Evolutionary conservation across 2,797 vertebrate species (phyloP).

Genomic region (Chrysocyon brachyurus): DNA sequence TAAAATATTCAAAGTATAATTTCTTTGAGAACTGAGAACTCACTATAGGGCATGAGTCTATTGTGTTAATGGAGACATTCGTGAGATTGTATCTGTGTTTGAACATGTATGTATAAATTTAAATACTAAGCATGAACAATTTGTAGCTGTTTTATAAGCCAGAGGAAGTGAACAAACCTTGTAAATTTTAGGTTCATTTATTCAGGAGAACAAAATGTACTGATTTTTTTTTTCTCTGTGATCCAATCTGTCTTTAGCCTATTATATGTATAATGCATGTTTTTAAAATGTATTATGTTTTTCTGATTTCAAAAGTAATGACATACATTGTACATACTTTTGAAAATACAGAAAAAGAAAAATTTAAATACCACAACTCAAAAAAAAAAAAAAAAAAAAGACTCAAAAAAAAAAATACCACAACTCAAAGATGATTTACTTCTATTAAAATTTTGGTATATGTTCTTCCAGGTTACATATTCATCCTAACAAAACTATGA

Average conservation of each 20-base stretch:
- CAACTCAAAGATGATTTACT: conserved; percentile 10
- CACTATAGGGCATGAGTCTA: neutral
- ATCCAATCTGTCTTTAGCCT: neutral
- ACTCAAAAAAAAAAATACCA: neutral
- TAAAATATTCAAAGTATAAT: neutral
- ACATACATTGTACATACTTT: neutral
- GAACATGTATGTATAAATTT: neutral
- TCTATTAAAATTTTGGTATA: neutral
- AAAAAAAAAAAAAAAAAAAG: too few relatives aligned
- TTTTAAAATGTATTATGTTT: neutral
- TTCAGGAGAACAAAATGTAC: conserved; percentile 29
- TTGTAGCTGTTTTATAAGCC: neutral
- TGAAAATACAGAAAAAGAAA: neutral
- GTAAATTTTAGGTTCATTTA: neutral
- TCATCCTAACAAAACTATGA: neutral
- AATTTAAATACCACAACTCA: neutral
- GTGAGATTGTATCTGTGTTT: neutral
- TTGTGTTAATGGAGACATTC: neutral
- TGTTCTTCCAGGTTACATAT: neutral
- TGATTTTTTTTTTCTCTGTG: neutral
- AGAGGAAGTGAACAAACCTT: neutral
- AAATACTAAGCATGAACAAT: conserved; percentile 31
- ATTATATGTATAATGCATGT: neutral
- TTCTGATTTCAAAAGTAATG: neutral
- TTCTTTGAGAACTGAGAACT: neutral